Percentiles rank a stretch among this genome's conserved stretches.
phyloP scores from a whole-genome alignment of 92 coral and sea anemone genomes.

The Phenganax marumi region DNA sequence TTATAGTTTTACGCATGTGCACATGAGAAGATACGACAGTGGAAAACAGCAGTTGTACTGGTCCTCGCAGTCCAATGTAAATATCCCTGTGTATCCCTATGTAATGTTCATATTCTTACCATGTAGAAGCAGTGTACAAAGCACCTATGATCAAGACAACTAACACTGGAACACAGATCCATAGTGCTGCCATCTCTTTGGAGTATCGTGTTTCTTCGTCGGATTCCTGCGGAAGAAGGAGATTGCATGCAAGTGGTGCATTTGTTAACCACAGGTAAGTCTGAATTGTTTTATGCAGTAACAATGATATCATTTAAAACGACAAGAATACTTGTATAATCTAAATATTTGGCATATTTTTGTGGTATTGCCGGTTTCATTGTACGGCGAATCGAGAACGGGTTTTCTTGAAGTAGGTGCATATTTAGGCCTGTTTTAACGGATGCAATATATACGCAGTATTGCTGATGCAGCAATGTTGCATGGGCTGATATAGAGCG shows the following conservation, averaged over 20 bases:
- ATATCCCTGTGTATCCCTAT: background rate
- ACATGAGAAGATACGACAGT: background rate
- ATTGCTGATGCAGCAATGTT: too few species aligned
- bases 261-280: background rate
- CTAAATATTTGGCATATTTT: background rate
- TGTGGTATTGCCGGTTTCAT: background rate
- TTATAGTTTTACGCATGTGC: too few species aligned
- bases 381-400: too few species aligned
- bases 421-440: too few species aligned
- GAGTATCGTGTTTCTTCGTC: conserved; percentile 81
- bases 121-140: conserved; percentile 88
- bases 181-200: conserved; percentile 90
- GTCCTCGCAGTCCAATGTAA: background rate
- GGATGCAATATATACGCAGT: too few species aligned
- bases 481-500: too few species aligned
- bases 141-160: conserved; percentile 87
- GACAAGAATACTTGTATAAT: background rate
- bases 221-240: conserved; percentile 57
- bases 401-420: too few species aligned
- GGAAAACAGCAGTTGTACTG: background rate
- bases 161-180: conserved; percentile 99
- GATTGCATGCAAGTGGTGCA: background rate
- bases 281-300: background rate
- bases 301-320: background rate
- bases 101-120: conserved; percentile 56